Percentiles rank a stretch among this genome's conserved stretches.
Conservation (phyloP, 1,140 invertebrate genomes). For the Oscheius sp. region DNA sequence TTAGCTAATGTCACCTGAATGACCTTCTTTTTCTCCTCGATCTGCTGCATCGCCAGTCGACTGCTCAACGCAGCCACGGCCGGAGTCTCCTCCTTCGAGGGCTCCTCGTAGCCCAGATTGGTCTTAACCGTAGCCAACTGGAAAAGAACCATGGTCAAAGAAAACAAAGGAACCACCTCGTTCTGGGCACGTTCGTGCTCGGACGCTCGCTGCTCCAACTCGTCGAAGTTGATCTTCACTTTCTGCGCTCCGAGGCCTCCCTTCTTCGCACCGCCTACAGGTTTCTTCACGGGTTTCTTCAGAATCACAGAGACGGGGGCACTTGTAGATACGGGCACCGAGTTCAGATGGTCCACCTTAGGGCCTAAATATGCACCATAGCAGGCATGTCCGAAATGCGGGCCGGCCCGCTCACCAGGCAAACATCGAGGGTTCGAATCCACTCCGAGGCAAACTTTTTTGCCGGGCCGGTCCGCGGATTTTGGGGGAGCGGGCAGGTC, state of each 20-base stretch:
- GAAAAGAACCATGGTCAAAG: too few species aligned
- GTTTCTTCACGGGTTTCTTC: slow-evolving; percentile 58
- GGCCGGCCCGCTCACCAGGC: too few species aligned
- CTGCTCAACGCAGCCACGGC: not conserved
- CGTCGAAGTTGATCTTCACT: slow-evolving; percentile 86
- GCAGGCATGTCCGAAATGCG: not conserved
- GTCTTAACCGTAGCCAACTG: not conserved
- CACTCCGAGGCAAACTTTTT: too few species aligned
- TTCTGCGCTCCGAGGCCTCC: slow-evolving; percentile 89
- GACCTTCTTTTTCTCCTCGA: slow-evolving; percentile 2
- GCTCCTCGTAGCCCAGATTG: slow-evolving; percentile 6
- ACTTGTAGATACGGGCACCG: slow-evolving; percentile 1
- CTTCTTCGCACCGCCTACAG: slow-evolving; percentile 70
- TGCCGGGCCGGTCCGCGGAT: too few species aligned
- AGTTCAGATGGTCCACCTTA: slow-evolving; percentile 41
- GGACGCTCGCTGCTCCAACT: slow-evolving; percentile 83
- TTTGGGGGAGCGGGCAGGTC: too few species aligned
- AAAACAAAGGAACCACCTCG: not conserved
- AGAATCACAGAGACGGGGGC: slow-evolving; percentile 32
- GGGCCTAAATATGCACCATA: slow-evolving; percentile 33
- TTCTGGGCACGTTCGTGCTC: slow-evolving; percentile 67
- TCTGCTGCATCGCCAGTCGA: slow-evolving; percentile 6
- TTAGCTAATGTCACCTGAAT: not conserved
- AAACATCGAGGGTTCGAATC: too few species aligned
- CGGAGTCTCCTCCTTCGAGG: not conserved